A percentile compares a stretch with the other conserved stretches of the same genome.
phyloP scores from a whole-genome alignment of 2,797 vertebrate species.

The Heterohyrax brucei region DNA sequence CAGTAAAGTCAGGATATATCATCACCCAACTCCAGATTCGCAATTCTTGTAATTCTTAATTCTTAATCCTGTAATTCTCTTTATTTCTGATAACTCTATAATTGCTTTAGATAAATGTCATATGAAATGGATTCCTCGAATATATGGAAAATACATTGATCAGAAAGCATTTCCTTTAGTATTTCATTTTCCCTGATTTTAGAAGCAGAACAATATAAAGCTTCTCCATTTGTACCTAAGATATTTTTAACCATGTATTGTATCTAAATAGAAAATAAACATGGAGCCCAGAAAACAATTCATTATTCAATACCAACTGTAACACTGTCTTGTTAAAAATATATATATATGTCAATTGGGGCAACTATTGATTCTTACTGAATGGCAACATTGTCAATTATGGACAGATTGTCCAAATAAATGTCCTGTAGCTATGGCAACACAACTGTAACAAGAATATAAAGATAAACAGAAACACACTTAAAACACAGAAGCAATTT shows the following conservation, averaged over 20 bases:
- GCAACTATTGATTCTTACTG: slow-evolving; percentile 63
- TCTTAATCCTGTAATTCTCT: slow-evolving; percentile 37
- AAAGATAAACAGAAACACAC: slow-evolving; percentile 43
- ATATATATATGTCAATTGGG: slow-evolving; percentile 48
- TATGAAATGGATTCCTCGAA: background rate
- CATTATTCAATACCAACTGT: slow-evolving; percentile 66
- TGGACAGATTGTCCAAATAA: slow-evolving; percentile 67
- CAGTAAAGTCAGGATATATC: background rate
- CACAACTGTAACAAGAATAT: slow-evolving; percentile 55
- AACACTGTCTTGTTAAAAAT: slow-evolving; percentile 57
- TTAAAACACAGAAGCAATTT: slow-evolving; percentile 59
- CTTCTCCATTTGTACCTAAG: slow-evolving; percentile 2
- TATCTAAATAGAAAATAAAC: slow-evolving; percentile 69
- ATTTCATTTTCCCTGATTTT: slow-evolving; percentile 20
- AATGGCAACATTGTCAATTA: slow-evolving; percentile 57
- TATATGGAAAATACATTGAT: slow-evolving; percentile 23
- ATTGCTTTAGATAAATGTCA: background rate
- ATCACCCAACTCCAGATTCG: background rate
- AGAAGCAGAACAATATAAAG: slow-evolving; percentile 44
- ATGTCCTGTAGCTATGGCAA: slow-evolving; percentile 45
- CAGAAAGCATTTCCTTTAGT: slow-evolving; percentile 15
- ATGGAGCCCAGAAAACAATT: slow-evolving; percentile 29
- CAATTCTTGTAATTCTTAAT: slow-evolving; percentile 42
- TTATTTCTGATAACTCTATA: slow-evolving; percentile 35
- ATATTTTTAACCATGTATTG: slow-evolving; percentile 44